phyloP scores from a whole-genome alignment of 2,888 invertebrate genomes.

The Polylopha cassiicola region DNA sequence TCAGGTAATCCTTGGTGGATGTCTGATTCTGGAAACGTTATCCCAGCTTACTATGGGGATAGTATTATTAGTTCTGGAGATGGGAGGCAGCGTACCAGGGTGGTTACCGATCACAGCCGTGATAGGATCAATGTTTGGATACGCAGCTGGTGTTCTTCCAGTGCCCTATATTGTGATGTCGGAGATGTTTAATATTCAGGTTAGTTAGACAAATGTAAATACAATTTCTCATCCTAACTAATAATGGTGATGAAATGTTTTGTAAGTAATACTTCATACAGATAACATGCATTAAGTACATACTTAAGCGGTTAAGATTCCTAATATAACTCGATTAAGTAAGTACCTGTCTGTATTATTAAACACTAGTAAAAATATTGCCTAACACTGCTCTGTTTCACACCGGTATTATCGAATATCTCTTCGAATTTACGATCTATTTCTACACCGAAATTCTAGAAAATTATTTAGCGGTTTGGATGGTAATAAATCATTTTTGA shows the following conservation, averaged over 20 bases:
- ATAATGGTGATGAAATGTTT: not conserved
- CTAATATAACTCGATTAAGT: too few relatives aligned
- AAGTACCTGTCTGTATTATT: too few relatives aligned
- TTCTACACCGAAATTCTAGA: too few relatives aligned
- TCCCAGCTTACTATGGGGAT: slow-evolving; percentile 33
- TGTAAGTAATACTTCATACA: not conserved
- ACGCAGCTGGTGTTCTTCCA: slow-evolving; percentile 39
- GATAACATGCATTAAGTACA: not conserved
- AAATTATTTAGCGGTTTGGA: too few relatives aligned
- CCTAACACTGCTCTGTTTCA: too few relatives aligned
- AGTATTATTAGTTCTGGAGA: slow-evolving; percentile 28
- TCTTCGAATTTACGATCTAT: too few relatives aligned
- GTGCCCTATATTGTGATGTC: slow-evolving; percentile 47
- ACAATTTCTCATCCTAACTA: not conserved
- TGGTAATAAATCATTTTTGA: too few relatives aligned
- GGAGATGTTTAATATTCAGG: slow-evolving; percentile 51
- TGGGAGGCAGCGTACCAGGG: slow-evolving; percentile 30
- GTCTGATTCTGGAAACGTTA: slow-evolving; percentile 28
- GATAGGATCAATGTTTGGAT: slow-evolving; percentile 32
- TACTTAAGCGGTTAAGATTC: too few relatives aligned
- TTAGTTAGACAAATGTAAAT: too few relatives aligned
- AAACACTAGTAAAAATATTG: too few relatives aligned
- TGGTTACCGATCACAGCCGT: slow-evolving; percentile 41
- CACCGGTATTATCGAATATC: too few relatives aligned
- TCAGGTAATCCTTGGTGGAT: slow-evolving; percentile 34